These are phyloP conservation scores for Pyrgilauda ruficollis DNA, from an alignment of 2,113 vertebrate species.

Conservation along the genomic window DNA sequence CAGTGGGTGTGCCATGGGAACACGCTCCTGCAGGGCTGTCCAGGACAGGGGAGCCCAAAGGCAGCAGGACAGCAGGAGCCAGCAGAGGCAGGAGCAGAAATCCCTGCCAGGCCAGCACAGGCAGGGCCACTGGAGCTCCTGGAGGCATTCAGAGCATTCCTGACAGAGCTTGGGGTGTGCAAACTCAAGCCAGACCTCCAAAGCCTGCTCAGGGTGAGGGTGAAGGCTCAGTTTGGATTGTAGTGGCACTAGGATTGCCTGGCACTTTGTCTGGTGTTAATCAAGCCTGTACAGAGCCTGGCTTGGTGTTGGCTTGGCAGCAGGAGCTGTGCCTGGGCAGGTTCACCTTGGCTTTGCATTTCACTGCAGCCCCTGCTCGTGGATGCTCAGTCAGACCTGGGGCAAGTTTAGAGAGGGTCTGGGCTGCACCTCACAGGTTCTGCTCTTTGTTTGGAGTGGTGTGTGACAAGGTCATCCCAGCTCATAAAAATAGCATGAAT, in stretches of 20 bases:
- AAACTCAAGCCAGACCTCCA: not conserved
- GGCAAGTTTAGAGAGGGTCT: not conserved
- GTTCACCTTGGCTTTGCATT: not conserved
- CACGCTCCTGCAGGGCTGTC: not conserved
- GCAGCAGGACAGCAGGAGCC: not conserved
- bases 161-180: not conserved
- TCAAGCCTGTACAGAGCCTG: not conserved
- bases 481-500: not conserved
- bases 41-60: not conserved
- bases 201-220: not conserved
- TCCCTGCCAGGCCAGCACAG: not conserved
- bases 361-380: not conserved
- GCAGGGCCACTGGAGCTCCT: not conserved
- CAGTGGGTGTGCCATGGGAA: not conserved
- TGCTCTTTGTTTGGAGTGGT: not conserved
- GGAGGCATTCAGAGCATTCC: not conserved
- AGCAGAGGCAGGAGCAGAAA: not conserved
- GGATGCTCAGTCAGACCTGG: not conserved
- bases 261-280: not conserved
- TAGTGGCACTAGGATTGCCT: not conserved
- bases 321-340: not conserved
- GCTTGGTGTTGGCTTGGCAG: not conserved
- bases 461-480: not conserved
- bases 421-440: not conserved
- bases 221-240: not conserved